Evolutionary conservation across 2,797 vertebrate genomes (phyloP).

Genomic region (Streptopelia turtur): DNA sequence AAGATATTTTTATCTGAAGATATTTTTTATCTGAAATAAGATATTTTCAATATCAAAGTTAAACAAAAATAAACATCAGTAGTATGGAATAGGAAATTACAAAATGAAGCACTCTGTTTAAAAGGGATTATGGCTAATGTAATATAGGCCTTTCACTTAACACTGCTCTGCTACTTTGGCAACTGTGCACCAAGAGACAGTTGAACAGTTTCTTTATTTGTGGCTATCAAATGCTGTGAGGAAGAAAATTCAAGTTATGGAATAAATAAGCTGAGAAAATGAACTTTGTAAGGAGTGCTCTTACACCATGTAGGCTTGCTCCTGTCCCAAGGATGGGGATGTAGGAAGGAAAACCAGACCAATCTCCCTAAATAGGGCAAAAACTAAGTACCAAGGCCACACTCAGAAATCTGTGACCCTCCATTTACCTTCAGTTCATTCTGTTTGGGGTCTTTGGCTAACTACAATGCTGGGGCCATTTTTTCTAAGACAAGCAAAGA

Average conservation of each 20-base stretch:
- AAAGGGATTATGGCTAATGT: constrained; percentile 9
- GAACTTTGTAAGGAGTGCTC: neutral
- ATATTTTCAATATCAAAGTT: neutral
- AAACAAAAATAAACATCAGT: neutral
- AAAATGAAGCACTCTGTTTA: constrained; percentile 8
- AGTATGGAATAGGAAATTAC: neutral
- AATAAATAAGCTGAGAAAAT: neutral
- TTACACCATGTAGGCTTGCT: neutral
- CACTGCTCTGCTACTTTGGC: neutral
- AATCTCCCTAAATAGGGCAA: neutral
- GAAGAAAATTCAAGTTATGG: neutral
- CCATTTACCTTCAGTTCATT: neutral
- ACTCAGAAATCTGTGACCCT: neutral
- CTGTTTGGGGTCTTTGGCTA: neutral
- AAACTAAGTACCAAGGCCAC: neutral
- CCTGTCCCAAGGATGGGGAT: neutral
- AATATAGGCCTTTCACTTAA: constrained; percentile 16
- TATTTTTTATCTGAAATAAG: neutral
- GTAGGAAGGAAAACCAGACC: neutral
- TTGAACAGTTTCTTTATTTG: neutral
- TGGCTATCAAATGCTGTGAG: neutral
- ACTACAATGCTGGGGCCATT: fast-evolving
- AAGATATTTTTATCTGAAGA: no score
- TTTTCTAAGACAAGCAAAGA: neutral
- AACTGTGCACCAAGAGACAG: neutral